phyloP scores from a whole-genome alignment of 2,113 vertebrate genomes.

The Neofelis nebulosa region DNA sequence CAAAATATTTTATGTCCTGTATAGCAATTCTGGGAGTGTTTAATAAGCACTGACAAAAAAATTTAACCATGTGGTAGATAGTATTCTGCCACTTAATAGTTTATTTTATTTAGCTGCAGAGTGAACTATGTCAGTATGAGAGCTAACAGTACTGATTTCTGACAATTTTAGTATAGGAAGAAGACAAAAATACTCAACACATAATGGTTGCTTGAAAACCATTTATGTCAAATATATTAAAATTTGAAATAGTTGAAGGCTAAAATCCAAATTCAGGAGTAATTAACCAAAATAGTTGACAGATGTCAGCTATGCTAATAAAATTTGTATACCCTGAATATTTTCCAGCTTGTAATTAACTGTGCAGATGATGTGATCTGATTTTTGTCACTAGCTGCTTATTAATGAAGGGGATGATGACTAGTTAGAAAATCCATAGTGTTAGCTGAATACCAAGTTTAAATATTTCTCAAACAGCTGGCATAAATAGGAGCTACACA shows the following conservation, averaged over 20 bases:
- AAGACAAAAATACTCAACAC: constrained; percentile 60
- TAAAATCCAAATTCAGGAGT: constrained; percentile 69
- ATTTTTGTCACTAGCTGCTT: constrained; percentile 84
- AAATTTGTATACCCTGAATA: constrained; percentile 73
- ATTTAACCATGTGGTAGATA: not conserved
- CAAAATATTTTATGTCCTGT: constrained; percentile 9
- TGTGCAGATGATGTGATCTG: constrained; percentile 80
- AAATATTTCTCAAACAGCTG: constrained; percentile 73
- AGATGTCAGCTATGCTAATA: constrained; percentile 80
- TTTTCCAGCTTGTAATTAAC: constrained; percentile 75
- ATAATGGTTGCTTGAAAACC: constrained; percentile 60
- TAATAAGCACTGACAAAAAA: constrained; percentile 34
- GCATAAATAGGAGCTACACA: not conserved
- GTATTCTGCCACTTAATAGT: constrained; percentile 8
- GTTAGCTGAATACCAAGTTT: constrained; percentile 65
- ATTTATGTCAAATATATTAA: constrained; percentile 61
- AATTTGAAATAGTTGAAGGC: constrained; percentile 64
- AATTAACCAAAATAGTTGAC: constrained; percentile 78
- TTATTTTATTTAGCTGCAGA: constrained; percentile 45
- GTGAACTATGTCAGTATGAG: constrained; percentile 21
- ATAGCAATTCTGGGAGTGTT: not conserved
- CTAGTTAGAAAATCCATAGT: constrained; percentile 75
- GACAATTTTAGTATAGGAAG: constrained; percentile 38
- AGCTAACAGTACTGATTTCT: constrained; percentile 29
- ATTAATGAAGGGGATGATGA: constrained; percentile 83